phyloP scores from a whole-genome alignment of 2,113 vertebrate species.

The Malurus cyaneus region DNA sequence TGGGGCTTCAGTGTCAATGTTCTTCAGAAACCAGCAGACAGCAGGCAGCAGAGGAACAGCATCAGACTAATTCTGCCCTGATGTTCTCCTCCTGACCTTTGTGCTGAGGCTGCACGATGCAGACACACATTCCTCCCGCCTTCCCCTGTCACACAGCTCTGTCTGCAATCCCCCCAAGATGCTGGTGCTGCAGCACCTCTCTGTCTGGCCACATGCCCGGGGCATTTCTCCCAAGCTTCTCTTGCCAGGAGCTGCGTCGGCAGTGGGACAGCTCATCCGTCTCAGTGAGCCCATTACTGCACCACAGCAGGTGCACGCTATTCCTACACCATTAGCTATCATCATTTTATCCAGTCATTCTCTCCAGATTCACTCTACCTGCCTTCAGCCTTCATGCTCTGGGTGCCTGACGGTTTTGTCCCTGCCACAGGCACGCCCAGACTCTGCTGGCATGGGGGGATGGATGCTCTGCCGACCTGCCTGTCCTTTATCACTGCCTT shows the following conservation, averaged over 20 bases:
- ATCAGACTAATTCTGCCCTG: background rate
- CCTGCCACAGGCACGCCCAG: background rate
- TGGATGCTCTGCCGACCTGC: background rate
- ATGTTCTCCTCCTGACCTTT: background rate
- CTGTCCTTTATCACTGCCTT: background rate
- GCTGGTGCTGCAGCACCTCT: background rate
- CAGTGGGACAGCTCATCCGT: background rate
- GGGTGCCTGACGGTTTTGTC: background rate
- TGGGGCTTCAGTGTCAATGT: background rate
- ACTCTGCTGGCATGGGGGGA: background rate
- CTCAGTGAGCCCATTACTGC: background rate
- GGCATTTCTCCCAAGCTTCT: background rate
- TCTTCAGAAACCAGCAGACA: background rate
- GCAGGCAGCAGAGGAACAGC: background rate
- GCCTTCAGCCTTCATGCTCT: background rate
- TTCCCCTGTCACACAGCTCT: background rate
- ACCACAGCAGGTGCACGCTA: fast-evolving
- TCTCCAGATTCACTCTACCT: background rate
- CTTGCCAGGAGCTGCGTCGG: background rate
- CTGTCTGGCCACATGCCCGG: background rate
- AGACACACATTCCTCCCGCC: background rate
- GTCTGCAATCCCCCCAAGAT: background rate
- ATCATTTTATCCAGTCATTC: background rate
- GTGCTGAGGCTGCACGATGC: background rate
- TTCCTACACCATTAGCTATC: background rate